Evolutionary conservation across 1,140 invertebrate genomes (phyloP).

Genomic region (Pygmarrhopalites habei): DNA sequence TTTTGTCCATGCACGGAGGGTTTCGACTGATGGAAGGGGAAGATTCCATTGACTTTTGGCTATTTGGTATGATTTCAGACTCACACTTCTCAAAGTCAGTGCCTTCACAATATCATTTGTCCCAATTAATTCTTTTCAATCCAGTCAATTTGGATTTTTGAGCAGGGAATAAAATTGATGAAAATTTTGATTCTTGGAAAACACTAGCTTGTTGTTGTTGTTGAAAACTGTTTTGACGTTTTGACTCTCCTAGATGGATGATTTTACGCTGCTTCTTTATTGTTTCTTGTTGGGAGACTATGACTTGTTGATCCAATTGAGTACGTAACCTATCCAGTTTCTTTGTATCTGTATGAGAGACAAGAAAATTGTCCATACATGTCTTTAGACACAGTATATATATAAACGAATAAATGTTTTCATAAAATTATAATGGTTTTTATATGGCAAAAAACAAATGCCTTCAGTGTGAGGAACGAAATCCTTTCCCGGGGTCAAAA

Average conservation of each 20-base stretch:
- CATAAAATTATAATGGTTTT: no score
- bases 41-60: slow-evolving; percentile 1
- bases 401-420: no score
- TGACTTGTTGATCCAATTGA: neutral
- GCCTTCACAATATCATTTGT: slow-evolving; percentile 12
- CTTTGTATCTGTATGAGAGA: neutral
- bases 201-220: no score
- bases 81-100: slow-evolving; percentile 1
- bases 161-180: neutral
- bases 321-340: neutral
- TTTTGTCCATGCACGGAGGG: neutral
- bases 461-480: no score
- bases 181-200: neutral
- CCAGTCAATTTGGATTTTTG: neutral
- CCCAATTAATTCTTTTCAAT: neutral
- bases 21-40: slow-evolving; percentile 6
- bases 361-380: no score
- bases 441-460: no score
- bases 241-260: no score
- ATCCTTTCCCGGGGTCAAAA: no score
- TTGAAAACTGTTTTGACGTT: no score
- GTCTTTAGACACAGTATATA: no score
- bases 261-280: no score
- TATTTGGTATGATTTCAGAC: slow-evolving; percentile 12
- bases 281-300: neutral